Conservation (phyloP, 2,113 vertebrate genomes). For the Empidonax alnorum region DNA sequence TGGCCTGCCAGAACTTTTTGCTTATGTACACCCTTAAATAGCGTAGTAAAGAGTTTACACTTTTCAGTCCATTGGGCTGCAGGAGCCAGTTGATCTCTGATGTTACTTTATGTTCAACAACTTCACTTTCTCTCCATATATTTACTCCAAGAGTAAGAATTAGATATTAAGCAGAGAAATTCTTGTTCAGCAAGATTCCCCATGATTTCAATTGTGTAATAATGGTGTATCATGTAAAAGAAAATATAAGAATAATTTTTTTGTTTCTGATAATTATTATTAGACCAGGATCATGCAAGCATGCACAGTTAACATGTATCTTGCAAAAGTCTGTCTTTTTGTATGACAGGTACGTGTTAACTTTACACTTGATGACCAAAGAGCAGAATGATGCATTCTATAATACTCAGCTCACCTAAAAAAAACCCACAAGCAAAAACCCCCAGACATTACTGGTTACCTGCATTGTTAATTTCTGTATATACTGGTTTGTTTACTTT, state of each 20-base stretch:
- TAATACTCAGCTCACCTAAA: not conserved
- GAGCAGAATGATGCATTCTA: not conserved
- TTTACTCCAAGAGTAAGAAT: not conserved
- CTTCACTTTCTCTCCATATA: not conserved
- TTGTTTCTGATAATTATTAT: not conserved
- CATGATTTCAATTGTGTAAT: not conserved
- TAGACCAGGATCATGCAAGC: not conserved
- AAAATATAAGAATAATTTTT: not conserved
- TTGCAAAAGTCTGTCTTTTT: not conserved
- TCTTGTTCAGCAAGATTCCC: not conserved
- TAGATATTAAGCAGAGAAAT: not conserved
- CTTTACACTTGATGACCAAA: not conserved
- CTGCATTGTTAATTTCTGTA: not conserved
- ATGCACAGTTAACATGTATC: not conserved
- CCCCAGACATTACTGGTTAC: not conserved
- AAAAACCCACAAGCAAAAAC: not conserved
- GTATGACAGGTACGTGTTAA: not conserved
- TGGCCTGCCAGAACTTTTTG: not conserved
- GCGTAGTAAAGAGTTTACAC: not conserved
- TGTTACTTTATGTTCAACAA: not conserved
- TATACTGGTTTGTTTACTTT: not conserved
- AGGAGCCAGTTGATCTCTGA: not conserved
- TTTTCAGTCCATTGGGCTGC: not conserved
- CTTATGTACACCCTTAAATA: not conserved
- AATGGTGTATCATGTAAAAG: not conserved